Conservation (phyloP, 2,888 invertebrate species). For the Aradus depressus region DNA sequence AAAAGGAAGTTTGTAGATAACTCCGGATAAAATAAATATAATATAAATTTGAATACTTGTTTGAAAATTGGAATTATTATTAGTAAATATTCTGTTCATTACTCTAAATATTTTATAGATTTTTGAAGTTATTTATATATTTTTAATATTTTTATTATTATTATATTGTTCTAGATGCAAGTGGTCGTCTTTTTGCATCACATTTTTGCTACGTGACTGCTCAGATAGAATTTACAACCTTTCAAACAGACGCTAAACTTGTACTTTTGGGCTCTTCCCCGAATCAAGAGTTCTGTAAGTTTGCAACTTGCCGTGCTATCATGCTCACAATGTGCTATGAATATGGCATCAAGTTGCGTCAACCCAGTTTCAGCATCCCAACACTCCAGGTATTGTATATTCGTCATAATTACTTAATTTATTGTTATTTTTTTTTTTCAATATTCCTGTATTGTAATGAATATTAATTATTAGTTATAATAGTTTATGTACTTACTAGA, state of each 20-base stretch:
- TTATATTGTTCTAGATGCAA: constrained; percentile 48
- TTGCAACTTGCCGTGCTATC: constrained; percentile 71
- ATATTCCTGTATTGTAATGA: background rate
- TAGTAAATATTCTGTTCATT: no score
- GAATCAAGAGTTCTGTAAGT: constrained; percentile 49
- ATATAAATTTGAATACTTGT: no score
- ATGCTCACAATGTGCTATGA: constrained; percentile 94
- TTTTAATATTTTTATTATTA: no score
- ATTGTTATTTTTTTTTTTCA: constrained; percentile 6
- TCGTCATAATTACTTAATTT: background rate
- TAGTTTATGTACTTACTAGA: background rate
- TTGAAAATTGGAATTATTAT: no score
- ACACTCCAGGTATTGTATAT: constrained; percentile 53
- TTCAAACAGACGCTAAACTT: constrained; percentile 45
- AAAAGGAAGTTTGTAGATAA: no score
- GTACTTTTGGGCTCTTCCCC: constrained; percentile 70
- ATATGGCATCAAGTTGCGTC: constrained; percentile 74
- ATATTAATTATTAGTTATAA: constrained; percentile 1
- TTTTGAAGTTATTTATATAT: no score
- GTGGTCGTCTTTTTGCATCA: constrained; percentile 78
- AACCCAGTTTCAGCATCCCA: constrained; percentile 56
- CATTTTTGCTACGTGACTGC: constrained; percentile 94
- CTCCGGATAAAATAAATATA: no score
- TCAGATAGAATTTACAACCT: constrained; percentile 48
- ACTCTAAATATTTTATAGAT: no score